Percentiles rank a stretch among this genome's conserved stretches.
phyloP scores from a whole-genome alignment of 2,797 vertebrate genomes.

The Sciaenops ocellatus region DNA sequence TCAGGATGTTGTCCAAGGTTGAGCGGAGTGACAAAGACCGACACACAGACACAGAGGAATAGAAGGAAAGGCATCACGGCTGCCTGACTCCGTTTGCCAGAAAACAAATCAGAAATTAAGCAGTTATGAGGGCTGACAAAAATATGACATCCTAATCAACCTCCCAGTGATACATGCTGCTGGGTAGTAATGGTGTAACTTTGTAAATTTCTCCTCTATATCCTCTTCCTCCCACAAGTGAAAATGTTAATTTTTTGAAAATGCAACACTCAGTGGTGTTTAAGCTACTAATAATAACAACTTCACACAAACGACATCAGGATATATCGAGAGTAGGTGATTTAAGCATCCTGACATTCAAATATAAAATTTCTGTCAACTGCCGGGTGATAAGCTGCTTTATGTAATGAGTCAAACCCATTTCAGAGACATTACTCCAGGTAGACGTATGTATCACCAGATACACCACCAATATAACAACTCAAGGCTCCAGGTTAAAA shows the following conservation, averaged over 20 bases:
- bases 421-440: slow-evolving; percentile 22
- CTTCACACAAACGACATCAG: slow-evolving; percentile 39
- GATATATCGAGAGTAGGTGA: slow-evolving; percentile 29
- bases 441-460: slow-evolving; percentile 16
- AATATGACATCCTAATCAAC: slow-evolving; percentile 64
- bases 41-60: slow-evolving; percentile 39
- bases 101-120: slow-evolving; percentile 60
- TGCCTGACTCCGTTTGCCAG: slow-evolving; percentile 55
- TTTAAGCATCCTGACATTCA: slow-evolving; percentile 59
- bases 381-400: slow-evolving; percentile 32
- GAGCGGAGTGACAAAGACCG: slow-evolving; percentile 41
- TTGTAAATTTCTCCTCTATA: slow-evolving; percentile 10
- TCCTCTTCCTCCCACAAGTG: slow-evolving; percentile 1
- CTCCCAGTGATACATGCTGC: slow-evolving; percentile 42
- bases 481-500: neutral
- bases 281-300: slow-evolving; percentile 25
- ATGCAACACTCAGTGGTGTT: slow-evolving; percentile 8
- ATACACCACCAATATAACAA: neutral
- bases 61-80: slow-evolving; percentile 30
- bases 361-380: slow-evolving; percentile 59
- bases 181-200: slow-evolving; percentile 36
- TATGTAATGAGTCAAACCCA: slow-evolving; percentile 35
- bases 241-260: slow-evolving; percentile 35
- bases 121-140: slow-evolving; percentile 44
- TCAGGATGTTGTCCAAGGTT: slow-evolving; percentile 72